phyloP scores from a whole-genome alignment of 2,888 invertebrate species.

The Drosophila mimetica region DNA sequence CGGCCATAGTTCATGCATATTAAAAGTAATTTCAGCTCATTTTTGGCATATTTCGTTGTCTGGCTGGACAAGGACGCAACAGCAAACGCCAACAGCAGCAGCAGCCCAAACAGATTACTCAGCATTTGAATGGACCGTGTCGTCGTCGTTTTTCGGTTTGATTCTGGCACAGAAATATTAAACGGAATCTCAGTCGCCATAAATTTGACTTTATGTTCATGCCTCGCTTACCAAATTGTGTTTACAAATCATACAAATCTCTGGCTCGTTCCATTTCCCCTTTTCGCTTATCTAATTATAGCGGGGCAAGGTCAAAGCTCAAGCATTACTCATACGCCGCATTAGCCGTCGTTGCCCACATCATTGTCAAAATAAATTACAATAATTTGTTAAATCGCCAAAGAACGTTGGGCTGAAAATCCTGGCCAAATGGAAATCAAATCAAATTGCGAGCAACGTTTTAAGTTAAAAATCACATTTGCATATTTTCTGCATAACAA shows the following conservation, averaged over 20 bases:
- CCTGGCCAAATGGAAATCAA: constrained; percentile 40
- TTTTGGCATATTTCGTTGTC: constrained; percentile 72
- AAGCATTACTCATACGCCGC: constrained; percentile 76
- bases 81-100: not conserved
- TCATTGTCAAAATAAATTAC: constrained; percentile 77
- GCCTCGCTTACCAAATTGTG: constrained; percentile 74
- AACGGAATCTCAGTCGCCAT: constrained; percentile 73
- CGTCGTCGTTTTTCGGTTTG: constrained; percentile 21
- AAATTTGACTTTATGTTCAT: constrained; percentile 79
- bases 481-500: constrained; percentile 78
- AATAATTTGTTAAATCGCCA: constrained; percentile 72
- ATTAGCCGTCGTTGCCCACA: constrained; percentile 64
- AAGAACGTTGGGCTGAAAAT: constrained; percentile 6
- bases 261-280: constrained; percentile 21
- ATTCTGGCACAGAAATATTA: constrained; percentile 54
- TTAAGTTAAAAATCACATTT: constrained; percentile 72
- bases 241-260: constrained; percentile 70
- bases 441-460: constrained; percentile 39
- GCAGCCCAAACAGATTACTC: constrained; percentile 65
- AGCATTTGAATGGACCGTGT: constrained; percentile 68
- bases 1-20: constrained; percentile 56
- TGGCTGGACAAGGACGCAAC: constrained; percentile 45
- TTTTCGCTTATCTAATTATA: constrained; percentile 61
- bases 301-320: constrained; percentile 55
- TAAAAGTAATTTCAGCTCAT: constrained; percentile 76